Evolutionary conservation across 2,113 vertebrate genomes (phyloP).

Genomic region (Myiopsitta monachus): DNA sequence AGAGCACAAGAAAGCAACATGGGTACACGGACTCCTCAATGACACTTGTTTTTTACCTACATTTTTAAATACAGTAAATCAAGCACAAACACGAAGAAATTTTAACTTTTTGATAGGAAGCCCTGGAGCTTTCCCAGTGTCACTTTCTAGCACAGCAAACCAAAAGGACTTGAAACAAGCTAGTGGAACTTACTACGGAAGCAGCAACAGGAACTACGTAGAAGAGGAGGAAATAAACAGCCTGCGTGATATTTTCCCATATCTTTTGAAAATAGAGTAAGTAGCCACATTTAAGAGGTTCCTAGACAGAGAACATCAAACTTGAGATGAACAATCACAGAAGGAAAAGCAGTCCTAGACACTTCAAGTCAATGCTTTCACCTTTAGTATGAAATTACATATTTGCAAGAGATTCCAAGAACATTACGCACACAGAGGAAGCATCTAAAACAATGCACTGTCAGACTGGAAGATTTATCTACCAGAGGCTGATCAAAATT

Average conservation of each 20-base stretch:
- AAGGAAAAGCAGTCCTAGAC: neutral
- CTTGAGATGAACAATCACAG: neutral
- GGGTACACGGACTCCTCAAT: fast-evolving
- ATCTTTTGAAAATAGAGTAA: neutral
- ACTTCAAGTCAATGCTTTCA: neutral
- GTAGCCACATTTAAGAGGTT: neutral
- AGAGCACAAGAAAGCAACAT: neutral
- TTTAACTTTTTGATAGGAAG: neutral
- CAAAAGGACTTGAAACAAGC: neutral
- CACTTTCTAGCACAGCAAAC: neutral
- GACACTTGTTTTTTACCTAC: neutral
- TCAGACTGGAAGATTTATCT: neutral
- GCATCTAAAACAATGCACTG: neutral
- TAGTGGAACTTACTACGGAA: neutral
- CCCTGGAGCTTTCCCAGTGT: neutral
- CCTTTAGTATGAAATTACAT: neutral
- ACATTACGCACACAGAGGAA: neutral
- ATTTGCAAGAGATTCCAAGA: neutral
- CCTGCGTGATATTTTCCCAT: neutral
- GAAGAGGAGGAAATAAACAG: neutral
- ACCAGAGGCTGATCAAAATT: neutral
- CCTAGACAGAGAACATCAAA: neutral
- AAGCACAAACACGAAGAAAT: neutral
- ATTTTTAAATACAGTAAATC: neutral
- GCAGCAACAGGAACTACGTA: neutral